Conservation (phyloP, 2,113 vertebrate genomes). For the Anhinga rufa region DNA sequence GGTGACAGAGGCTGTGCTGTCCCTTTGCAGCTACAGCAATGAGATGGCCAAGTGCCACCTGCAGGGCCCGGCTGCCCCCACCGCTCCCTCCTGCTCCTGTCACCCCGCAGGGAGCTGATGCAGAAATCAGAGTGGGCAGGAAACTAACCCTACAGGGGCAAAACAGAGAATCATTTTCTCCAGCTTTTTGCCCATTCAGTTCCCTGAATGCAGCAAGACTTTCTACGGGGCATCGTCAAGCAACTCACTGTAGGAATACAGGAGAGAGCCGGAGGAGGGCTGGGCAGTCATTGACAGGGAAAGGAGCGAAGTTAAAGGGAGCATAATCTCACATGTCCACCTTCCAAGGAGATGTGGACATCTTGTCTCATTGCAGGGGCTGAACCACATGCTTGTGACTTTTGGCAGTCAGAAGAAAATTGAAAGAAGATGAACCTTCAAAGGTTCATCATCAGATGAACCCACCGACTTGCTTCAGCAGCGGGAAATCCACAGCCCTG, state of each 20-base stretch:
- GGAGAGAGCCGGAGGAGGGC: background rate
- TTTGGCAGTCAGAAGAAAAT: background rate
- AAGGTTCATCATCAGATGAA: background rate
- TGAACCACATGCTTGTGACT: background rate
- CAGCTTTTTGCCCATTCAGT: background rate
- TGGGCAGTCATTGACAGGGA: fast-evolving
- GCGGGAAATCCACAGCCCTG: background rate
- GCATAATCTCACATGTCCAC: background rate
- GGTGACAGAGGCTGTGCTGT: background rate
- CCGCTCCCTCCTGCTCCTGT: background rate
- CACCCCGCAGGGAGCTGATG: background rate
- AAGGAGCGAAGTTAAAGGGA: background rate
- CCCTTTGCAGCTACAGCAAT: background rate
- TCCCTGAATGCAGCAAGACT: background rate
- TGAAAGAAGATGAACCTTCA: background rate
- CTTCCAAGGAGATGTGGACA: fast-evolving
- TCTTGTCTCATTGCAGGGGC: background rate
- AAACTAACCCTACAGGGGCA: background rate
- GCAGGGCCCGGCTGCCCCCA: background rate
- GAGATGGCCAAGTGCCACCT: background rate
- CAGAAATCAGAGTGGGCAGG: background rate
- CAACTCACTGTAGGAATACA: background rate
- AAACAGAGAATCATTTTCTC: background rate
- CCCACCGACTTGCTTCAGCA: background rate
- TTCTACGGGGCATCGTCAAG: background rate